These are phyloP conservation scores for Zaprionus inermis DNA, from an alignment of 1,140 invertebrate species.

Conservation along the genomic window DNA sequence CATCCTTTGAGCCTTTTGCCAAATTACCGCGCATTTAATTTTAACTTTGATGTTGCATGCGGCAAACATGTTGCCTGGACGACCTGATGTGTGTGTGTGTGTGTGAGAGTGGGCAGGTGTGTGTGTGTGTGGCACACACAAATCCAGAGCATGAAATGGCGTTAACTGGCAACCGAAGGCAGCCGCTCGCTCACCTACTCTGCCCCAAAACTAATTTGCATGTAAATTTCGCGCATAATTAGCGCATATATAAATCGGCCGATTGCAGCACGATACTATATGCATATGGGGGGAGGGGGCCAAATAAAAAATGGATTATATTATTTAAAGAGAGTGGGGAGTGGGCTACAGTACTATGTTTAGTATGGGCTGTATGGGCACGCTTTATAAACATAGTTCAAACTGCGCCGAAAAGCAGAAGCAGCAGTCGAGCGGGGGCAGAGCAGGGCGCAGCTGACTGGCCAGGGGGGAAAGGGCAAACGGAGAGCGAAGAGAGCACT, in stretches of 20 bases:
- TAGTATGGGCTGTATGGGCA: too few species aligned
- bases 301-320: neutral
- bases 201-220: conserved; percentile 65
- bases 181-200: neutral
- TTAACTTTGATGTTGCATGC: conserved; percentile 83
- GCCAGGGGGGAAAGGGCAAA: neutral
- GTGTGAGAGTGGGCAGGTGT: conserved; percentile 13
- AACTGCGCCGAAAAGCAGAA: too few species aligned
- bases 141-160: conserved; percentile 54
- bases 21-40: conserved; percentile 83
- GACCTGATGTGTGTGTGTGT: conserved; percentile 7
- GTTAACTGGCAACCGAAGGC: conserved; percentile 34
- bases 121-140: conserved; percentile 23
- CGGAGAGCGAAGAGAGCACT: neutral
- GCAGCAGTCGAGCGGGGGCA: neutral
- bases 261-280: neutral
- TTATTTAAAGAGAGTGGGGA: neutral
- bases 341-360: too few species aligned
- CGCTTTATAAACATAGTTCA: too few species aligned
- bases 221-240: conserved; percentile 70
- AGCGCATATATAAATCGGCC: conserved; percentile 29
- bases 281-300: neutral
- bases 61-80: conserved; percentile 61
- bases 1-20: conserved; percentile 83
- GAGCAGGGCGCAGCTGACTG: neutral